phyloP scores from a whole-genome alignment of 2,888 invertebrate species.

The Temnothorax rugatulus region DNA sequence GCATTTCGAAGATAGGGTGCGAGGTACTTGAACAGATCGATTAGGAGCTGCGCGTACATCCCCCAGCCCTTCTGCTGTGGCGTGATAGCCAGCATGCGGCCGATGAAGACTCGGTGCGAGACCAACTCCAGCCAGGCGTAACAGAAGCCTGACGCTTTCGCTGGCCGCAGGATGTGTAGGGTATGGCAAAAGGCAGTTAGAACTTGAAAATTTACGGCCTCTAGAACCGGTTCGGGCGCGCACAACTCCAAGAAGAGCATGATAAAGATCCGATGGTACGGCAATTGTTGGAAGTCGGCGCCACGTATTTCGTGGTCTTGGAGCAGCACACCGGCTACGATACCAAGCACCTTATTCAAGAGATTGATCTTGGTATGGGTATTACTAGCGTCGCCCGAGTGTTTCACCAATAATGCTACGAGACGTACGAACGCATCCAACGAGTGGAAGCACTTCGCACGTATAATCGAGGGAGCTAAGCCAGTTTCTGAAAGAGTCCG shows the following conservation, averaged over 20 bases:
- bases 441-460: conserved; percentile 97
- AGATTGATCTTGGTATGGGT: conserved; percentile 98
- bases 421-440: conserved; percentile 98
- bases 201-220: conserved; percentile 97
- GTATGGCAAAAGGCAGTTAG: conserved; percentile 98
- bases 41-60: conserved; percentile 98
- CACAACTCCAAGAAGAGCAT: conserved; percentile 99
- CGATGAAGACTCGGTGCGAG: conserved; percentile 98
- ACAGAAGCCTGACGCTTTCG: conserved; percentile 97
- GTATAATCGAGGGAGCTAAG: conserved; percentile 89
- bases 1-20: conserved; percentile 99
- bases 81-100: conserved; percentile 95
- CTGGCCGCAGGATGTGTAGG: conserved; percentile 96
- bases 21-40: conserved; percentile 98
- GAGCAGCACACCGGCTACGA: conserved; percentile 97
- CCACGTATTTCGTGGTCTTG: conserved; percentile 98
- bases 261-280: conserved; percentile 98
- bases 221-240: conserved; percentile 96
- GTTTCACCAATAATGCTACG: conserved; percentile 97
- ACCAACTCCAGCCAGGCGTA: conserved; percentile 99
- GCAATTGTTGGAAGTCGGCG: conserved; percentile 97
- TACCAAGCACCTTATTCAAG: conserved; percentile 97
- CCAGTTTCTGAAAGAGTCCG: conserved; percentile 92
- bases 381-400: conserved; percentile 96
- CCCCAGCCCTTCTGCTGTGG: conserved; percentile 99